Base-by-base conservation (phyloP, 2,113 vertebrate genomes). In the Brachypteracias leptosomus region DNA sequence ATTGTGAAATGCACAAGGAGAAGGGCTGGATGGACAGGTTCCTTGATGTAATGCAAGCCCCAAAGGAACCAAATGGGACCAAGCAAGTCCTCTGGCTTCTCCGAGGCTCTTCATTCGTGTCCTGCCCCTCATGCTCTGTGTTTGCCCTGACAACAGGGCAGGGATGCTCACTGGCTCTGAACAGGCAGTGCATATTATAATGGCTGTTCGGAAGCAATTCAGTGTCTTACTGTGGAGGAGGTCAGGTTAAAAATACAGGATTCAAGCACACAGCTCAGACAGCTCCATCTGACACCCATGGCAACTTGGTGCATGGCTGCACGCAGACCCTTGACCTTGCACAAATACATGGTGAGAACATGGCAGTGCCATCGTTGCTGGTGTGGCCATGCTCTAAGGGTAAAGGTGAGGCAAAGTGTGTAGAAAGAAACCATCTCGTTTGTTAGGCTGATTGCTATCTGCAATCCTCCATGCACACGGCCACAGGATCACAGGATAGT, bases 201-300 rank as follows among this genome's bases (percentile, higher is more conserved):
- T 13, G 68, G 36, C 49, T 67, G 47, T 76, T 89, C 76, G 80
- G 83, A 88, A 96, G 71, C 42, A 62, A 51, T 82, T 65, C 33
- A 26, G 40, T 13, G 31, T 40, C 52, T 91, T 66, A 40, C 54
- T 83, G 70, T 55, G 85, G 67, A 86, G 80, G 76, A 93, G 78
- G 89, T 89, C 66, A 70, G 89, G 62, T 92, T 88, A 94, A 89
- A 92, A 94, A 93, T 44, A 79, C 82, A 62, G 35, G 76, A 29
- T 61, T 11, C 26, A 38, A 72, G 49, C 9, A 1, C 40, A 33
- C 25, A 63, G 62, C 40, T 46, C 72, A 81, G 67, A n/a, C 44
- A 38, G 51, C 26, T 77, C 68, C 55, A 38, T n/a, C 55, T 26
- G 52, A 85, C 54, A 15, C 78, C 20, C 2, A 0, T 10, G 70